Evolutionary conservation across 2,113 vertebrate genomes (phyloP), one percentile per base, ranked within the genome.

Genomic region (Zootoca vivipara): DNA sequence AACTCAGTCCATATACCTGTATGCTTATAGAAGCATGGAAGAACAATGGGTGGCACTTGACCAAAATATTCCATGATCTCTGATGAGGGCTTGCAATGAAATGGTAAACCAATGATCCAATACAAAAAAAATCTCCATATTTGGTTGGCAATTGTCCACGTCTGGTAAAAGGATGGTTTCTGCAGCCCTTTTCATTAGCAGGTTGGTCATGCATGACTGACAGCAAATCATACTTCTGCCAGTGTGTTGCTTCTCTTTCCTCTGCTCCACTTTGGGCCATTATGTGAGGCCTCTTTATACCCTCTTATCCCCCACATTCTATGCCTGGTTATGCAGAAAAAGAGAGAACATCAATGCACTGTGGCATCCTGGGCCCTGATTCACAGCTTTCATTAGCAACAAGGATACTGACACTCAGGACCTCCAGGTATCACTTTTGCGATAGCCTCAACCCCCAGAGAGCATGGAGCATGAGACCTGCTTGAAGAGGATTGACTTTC

Each of bases 401-500:
- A 46, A 87, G 4, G 83, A 64, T 20, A 86, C 78, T 88, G 92
- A 2, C 3, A 82, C 90, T 35, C 35, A 8, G 4, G 88, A 81
- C 12, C 84, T 67, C 73, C 0, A 0, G 0, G 7, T 69, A 85
- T 83, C 89, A 10, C 85, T 78, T 24, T 40, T 40, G 72, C 7
- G 0, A 75, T 0, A 10, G 86, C 77, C 15, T 0, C 26, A 16
- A 26, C 72, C 89, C 85, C 0, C 1, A 56, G 90, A 87, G 56
- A 89, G 88, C 40, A 0, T 26, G 86, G 22, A 46, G 88, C 69
- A 78, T 42, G 0, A 2, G 1, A 1, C 85, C 88, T 62, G 0
- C 87, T 80, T 2, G 1, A 1, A 20, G 38, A 46, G 72, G 91
- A 40, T 80, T 77, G 93, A 89, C 86, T 85, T 90, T 69, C 64